These are phyloP conservation scores for Manacus vitellinus DNA, from an alignment of 2,113 vertebrate species.

Conservation along the genomic window DNA sequence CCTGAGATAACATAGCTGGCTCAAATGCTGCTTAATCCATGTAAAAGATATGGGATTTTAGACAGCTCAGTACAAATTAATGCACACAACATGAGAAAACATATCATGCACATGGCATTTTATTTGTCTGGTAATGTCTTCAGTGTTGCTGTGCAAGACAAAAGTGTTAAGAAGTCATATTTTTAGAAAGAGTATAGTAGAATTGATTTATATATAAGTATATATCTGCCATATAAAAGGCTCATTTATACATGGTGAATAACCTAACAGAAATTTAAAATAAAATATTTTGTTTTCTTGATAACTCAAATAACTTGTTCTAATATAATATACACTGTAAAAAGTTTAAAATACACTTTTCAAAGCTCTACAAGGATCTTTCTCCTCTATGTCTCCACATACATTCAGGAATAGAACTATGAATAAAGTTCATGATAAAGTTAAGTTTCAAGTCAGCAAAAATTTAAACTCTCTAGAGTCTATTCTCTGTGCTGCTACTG, in stretches of 20 bases:
- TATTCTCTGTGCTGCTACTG: not conserved
- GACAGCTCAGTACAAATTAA: not conserved
- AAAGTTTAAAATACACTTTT: not conserved
- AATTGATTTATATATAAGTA: not conserved
- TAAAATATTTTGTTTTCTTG: not conserved
- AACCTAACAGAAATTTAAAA: not conserved
- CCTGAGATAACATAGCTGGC: not conserved
- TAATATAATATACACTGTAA: not conserved
- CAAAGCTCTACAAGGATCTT: not conserved
- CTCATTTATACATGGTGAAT: not conserved
- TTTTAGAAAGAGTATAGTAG: not conserved
- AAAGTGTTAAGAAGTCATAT: not conserved
- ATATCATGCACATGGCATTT: not conserved
- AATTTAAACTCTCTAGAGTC: not conserved
- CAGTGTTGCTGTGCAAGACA: not conserved
- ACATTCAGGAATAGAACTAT: not conserved
- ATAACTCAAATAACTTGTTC: not conserved
- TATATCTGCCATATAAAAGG: not conserved
- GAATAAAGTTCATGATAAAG: not conserved
- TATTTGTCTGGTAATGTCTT: not conserved
- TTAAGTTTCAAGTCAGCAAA: conserved; percentile 13
- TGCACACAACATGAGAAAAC: not conserved
- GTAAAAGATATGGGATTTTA: not conserved
- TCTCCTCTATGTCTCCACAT: not conserved
- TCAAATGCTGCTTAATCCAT: not conserved